Percentiles rank a stretch among this genome's conserved stretches.
phyloP scores from a whole-genome alignment of 2,113 vertebrate genomes.

The Lathamus discolor region DNA sequence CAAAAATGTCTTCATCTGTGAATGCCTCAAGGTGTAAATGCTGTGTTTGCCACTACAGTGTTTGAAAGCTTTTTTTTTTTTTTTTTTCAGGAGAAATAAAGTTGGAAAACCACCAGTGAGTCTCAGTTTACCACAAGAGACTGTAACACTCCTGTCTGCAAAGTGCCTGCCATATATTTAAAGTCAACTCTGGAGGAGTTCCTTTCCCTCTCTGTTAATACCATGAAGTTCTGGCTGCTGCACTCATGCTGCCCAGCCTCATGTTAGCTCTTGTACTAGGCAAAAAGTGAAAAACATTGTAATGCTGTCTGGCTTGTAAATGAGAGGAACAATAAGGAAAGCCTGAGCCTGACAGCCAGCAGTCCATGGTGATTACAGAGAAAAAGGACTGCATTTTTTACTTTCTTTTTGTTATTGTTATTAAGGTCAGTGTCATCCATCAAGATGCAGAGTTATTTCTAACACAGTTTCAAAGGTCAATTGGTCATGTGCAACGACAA shows the following conservation, averaged over 20 bases:
- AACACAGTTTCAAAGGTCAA: conserved; percentile 63
- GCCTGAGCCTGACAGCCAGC: conserved; percentile 52
- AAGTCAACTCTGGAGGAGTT: conserved; percentile 5
- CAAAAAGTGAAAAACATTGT: conserved; percentile 68
- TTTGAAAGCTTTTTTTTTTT: neutral
- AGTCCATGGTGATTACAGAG: conserved; percentile 53
- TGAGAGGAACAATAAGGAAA: conserved; percentile 48
- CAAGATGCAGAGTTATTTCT: conserved; percentile 65
- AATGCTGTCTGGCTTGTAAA: conserved; percentile 69
- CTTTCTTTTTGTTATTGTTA: conserved; percentile 59
- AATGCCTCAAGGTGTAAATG: neutral
- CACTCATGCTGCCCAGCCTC: neutral
- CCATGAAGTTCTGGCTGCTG: conserved; percentile 6
- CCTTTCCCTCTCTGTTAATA: neutral
- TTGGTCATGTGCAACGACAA: conserved; percentile 56
- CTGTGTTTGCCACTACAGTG: neutral
- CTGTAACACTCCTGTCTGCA: neutral
- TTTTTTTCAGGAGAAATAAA: neutral
- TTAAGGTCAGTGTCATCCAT: conserved; percentile 70
- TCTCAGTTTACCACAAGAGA: neutral
- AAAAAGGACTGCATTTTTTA: conserved; percentile 49
- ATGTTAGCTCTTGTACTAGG: conserved; percentile 10
- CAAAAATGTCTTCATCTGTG: neutral
- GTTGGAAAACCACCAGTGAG: neutral
- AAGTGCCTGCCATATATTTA: neutral